Evolutionary conservation across 2,797 vertebrate genomes (phyloP).

Genomic region (Pipistrellus pipistrellus): DNA sequence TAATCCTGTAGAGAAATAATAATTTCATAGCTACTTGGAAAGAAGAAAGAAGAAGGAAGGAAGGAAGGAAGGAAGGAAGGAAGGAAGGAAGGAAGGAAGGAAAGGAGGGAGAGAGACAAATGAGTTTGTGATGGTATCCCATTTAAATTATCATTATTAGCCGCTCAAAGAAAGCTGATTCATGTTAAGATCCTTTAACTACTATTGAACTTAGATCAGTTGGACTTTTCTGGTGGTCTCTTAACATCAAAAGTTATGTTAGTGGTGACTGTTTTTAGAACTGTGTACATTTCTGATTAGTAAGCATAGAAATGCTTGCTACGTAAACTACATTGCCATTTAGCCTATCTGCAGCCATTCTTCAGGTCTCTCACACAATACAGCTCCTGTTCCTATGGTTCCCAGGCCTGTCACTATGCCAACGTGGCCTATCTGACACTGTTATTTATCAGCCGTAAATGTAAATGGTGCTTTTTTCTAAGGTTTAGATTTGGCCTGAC

Average conservation of each 20-base stretch:
- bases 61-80: not conserved
- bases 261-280: not conserved
- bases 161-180: not conserved
- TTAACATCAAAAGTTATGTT: not conserved
- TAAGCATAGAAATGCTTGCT: not conserved
- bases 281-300: not conserved
- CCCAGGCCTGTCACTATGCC: not conserved
- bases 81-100: not conserved
- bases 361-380: not conserved
- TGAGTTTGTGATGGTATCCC: not conserved
- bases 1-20: conserved; percentile 6
- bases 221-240: not conserved
- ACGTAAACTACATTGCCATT: not conserved
- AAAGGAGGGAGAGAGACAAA: not conserved
- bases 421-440: not conserved
- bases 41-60: not conserved
- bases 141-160: not conserved
- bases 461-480: not conserved
- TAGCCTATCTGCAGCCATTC: not conserved
- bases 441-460: not conserved
- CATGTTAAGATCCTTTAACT: not conserved
- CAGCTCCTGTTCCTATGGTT: not conserved
- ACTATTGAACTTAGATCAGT: not conserved
- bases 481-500: not conserved
- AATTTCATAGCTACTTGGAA: conserved; percentile 20